Evolutionary conservation across 2,888 invertebrate species (phyloP).

Genomic region (Helicoverpa assulta): DNA sequence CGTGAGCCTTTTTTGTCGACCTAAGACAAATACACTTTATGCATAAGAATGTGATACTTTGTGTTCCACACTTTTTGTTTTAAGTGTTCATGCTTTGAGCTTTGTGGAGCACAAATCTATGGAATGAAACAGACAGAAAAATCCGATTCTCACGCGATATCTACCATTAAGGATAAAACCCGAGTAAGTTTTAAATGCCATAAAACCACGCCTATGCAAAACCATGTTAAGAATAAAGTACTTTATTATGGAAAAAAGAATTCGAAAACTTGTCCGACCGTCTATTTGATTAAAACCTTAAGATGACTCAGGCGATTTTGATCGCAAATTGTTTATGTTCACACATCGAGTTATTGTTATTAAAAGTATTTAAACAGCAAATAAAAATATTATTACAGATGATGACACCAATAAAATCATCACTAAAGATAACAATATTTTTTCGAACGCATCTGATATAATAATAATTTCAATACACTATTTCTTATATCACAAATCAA

Average conservation of each 20-base stretch:
- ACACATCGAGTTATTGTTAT: neutral
- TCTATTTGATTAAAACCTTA: constrained; percentile 23
- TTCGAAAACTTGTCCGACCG: neutral
- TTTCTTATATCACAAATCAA: constrained; percentile 42
- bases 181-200: constrained; percentile 18
- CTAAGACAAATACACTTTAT: constrained; percentile 71
- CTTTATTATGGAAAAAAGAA: neutral
- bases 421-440: neutral
- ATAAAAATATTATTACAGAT: neutral
- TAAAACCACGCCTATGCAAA: constrained; percentile 7
- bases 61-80: constrained; percentile 41
- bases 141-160: constrained; percentile 3
- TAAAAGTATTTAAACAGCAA: neutral
- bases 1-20: constrained; percentile 77
- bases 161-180: constrained; percentile 10
- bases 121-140: neutral
- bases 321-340: constrained; percentile 16
- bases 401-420: neutral
- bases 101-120: constrained; percentile 15
- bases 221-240: neutral
- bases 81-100: constrained; percentile 41
- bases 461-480: constrained; percentile 7
- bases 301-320: constrained; percentile 12
- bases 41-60: constrained; percentile 71
- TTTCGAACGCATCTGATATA: constrained; percentile 1